A percentile compares a stretch with the other conserved stretches of the same genome.
Conservation (phyloP, 2,113 vertebrate species). For the Urocitellus parryii region DNA sequence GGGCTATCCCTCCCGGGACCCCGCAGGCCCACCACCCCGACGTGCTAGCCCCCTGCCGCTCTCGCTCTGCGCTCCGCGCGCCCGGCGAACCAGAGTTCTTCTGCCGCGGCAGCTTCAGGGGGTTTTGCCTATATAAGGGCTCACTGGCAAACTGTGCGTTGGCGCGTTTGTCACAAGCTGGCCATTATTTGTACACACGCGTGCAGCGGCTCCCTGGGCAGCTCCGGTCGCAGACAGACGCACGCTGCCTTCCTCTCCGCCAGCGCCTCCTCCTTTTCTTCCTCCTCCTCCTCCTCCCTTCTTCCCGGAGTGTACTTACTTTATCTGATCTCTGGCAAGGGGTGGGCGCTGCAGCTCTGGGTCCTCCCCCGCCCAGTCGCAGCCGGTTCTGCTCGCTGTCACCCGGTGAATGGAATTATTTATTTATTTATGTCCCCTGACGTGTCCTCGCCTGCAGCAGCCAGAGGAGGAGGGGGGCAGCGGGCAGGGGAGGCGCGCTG, state of each 20-base stretch:
- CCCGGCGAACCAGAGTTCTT: not conserved
- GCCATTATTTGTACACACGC: not conserved
- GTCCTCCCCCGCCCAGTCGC: slow-evolving; percentile 60
- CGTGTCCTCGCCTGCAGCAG: slow-evolving; percentile 76
- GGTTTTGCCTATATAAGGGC: slow-evolving; percentile 70
- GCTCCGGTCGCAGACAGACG: not conserved
- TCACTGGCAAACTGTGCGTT: not conserved
- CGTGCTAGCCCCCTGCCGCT: not conserved
- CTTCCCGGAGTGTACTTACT: slow-evolving; percentile 65
- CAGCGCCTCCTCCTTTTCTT: slow-evolving; percentile 47
- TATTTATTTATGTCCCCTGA: slow-evolving; percentile 87
- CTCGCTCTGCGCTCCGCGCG: fast-evolving
- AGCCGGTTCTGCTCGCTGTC: slow-evolving; percentile 76
- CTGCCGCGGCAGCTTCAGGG: not conserved
- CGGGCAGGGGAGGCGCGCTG: slow-evolving; percentile 33
- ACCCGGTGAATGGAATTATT: slow-evolving; percentile 80
- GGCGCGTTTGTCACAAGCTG: not conserved
- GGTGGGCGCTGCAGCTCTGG: slow-evolving; percentile 69
- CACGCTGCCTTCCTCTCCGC: not conserved
- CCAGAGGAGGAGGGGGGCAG: slow-evolving; percentile 50
- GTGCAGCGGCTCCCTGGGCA: not conserved
- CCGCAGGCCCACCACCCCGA: fast-evolving
- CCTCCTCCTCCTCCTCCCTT: slow-evolving; percentile 67
- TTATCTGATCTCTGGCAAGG: slow-evolving; percentile 81
- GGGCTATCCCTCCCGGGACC: fast-evolving